A percentile compares a stretch with the other conserved stretches of the same genome.
Evolutionary conservation across 2,797 vertebrate genomes (phyloP).

Genomic region (Okamejei kenojei): DNA sequence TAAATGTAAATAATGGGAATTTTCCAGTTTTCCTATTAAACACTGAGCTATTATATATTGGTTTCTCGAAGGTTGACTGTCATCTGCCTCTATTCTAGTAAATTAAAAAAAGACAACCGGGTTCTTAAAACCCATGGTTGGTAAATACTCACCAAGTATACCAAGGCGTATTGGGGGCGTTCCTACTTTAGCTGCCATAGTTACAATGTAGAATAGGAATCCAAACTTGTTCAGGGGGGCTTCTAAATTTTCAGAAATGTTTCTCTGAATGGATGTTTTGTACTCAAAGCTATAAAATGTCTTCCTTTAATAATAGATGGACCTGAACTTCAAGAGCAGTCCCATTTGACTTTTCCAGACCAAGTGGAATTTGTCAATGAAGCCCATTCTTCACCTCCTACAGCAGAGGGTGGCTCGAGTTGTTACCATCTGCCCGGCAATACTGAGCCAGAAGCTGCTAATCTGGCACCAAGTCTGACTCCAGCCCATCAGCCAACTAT

Average conservation of each 20-base stretch:
- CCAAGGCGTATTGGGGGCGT: neutral
- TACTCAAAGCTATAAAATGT: neutral
- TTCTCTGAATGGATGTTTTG: neutral
- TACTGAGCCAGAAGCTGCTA: conserved; percentile 51
- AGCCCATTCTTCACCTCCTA: conserved; percentile 43
- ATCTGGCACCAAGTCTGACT: conserved; percentile 85
- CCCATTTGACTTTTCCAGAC: conserved; percentile 52
- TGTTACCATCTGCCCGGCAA: conserved; percentile 43
- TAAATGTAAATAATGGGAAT: neutral
- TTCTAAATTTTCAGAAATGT: neutral
- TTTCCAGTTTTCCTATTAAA: neutral
- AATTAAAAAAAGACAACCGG: neutral
- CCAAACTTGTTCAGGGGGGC: neutral
- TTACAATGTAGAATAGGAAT: neutral
- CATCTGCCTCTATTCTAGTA: neutral
- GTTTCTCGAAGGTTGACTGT: neutral
- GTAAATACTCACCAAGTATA: neutral
- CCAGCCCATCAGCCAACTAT: conserved; percentile 87
- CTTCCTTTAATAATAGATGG: conserved; percentile 57
- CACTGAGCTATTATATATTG: neutral
- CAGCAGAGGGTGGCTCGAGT: conserved; percentile 47
- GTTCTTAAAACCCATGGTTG: neutral
- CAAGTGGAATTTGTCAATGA: conserved; percentile 49
- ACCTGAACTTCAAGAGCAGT: conserved; percentile 58
- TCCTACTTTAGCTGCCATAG: neutral